phyloP scores from a whole-genome alignment of 1,140 invertebrate species.

The Scaptomyza montana region DNA sequence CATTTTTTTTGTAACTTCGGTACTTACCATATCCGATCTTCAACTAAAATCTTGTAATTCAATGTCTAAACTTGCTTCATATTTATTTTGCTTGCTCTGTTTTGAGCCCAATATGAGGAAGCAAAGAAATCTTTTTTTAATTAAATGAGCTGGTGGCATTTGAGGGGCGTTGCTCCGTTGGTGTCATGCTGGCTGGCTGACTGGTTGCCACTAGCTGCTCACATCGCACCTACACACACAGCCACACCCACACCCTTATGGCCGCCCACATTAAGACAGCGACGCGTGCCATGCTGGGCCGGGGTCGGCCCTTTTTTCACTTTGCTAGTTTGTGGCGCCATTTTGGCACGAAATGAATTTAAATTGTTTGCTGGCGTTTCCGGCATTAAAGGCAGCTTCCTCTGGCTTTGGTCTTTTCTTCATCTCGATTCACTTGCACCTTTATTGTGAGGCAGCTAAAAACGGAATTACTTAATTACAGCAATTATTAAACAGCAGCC shows the following conservation, averaged over 20 bases:
- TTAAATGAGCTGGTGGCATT: slow-evolving; percentile 72
- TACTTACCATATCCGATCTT: not conserved
- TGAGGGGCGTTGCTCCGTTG: slow-evolving; percentile 24
- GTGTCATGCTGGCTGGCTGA: slow-evolving; percentile 60
- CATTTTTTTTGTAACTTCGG: not conserved
- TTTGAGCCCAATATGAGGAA: slow-evolving; percentile 14
- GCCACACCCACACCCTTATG: slow-evolving; percentile 20
- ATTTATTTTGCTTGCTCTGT: not conserved
- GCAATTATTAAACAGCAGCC: slow-evolving; percentile 77
- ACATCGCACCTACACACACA: slow-evolving; percentile 62
- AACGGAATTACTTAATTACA: slow-evolving; percentile 82
- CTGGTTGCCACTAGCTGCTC: slow-evolving; percentile 44
- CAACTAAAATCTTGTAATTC: not conserved
- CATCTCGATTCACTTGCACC: slow-evolving; percentile 30
- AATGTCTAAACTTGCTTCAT: not conserved
- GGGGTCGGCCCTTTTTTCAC: slow-evolving; percentile 22
- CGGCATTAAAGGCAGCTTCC: slow-evolving; percentile 74
- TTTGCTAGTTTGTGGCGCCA: slow-evolving; percentile 78
- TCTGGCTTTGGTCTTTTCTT: slow-evolving; percentile 31
- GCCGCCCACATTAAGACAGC: slow-evolving; percentile 26
- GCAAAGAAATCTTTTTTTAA: slow-evolving; percentile 74
- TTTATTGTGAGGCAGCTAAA: slow-evolving; percentile 38
- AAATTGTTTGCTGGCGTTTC: slow-evolving; percentile 76
- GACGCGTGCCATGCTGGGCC: slow-evolving; percentile 12
- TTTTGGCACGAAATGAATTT: slow-evolving; percentile 80